A percentile compares a stretch with the other conserved stretches of the same genome.
phyloP scores from a whole-genome alignment of 1,140 invertebrate species.

The Metopolophium dirhodum region DNA sequence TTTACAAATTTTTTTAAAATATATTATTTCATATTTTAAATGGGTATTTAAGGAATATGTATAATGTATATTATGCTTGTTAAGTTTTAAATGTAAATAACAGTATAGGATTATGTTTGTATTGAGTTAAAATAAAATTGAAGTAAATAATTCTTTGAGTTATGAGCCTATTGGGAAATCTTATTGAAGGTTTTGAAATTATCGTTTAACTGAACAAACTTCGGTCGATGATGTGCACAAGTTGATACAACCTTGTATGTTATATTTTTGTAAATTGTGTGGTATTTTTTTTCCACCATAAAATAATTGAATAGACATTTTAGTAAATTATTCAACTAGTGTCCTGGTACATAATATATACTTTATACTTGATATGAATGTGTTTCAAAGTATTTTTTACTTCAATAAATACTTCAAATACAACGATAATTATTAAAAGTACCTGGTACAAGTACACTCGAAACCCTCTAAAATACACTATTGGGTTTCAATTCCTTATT shows the following conservation, averaged over 20 bases:
- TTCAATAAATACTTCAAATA: not conserved
- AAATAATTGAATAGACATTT: not conserved
- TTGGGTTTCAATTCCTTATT: constrained; percentile 5
- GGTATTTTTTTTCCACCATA: not conserved
- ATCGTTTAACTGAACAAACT: not conserved
- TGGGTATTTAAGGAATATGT: not conserved
- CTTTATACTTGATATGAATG: not conserved
- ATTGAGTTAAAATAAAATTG: not conserved
- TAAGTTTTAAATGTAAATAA: not conserved
- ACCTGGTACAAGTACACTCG: not conserved
- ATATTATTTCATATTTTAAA: not conserved
- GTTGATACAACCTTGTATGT: not conserved
- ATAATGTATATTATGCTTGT: not conserved
- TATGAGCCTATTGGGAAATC: constrained; percentile 5
- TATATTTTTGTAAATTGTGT: not conserved
- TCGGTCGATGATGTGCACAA: not conserved
- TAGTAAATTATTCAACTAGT: not conserved
- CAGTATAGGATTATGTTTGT: not conserved
- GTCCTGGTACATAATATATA: not conserved
- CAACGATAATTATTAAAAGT: not conserved
- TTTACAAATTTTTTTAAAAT: not conserved
- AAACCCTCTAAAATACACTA: not conserved
- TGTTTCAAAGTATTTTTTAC: not conserved
- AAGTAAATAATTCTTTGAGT: not conserved
- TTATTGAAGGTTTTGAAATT: constrained; percentile 15